phyloP scores from a whole-genome alignment of 2,888 invertebrate species.

The Trichogramma dendrolimi region DNA sequence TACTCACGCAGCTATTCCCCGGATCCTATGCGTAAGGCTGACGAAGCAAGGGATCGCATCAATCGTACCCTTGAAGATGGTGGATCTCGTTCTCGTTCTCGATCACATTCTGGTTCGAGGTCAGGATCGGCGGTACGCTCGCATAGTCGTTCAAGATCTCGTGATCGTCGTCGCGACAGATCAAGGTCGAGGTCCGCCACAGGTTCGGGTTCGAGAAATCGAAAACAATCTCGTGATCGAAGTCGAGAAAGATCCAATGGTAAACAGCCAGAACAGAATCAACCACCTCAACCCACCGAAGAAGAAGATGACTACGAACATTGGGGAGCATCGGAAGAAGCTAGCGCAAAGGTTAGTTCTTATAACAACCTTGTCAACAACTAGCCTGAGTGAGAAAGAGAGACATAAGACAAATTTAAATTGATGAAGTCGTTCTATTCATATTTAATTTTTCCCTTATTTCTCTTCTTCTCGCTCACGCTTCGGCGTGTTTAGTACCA shows the following conservation, averaged over 20 bases:
- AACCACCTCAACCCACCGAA: slow-evolving; percentile 38
- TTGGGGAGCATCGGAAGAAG: slow-evolving; percentile 42
- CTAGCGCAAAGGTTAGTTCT: slow-evolving; percentile 24
- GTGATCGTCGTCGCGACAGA: slow-evolving; percentile 1
- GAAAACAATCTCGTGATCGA: slow-evolving; percentile 3
- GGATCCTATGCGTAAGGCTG: slow-evolving; percentile 55
- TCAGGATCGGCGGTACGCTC: background rate
- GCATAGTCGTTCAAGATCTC: background rate
- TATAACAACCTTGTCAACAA: background rate
- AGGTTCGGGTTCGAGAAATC: slow-evolving; percentile 12
- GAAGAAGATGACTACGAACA: slow-evolving; percentile 53
- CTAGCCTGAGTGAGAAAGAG: background rate
- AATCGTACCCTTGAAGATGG: slow-evolving; percentile 57
- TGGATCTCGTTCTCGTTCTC: slow-evolving; percentile 55
- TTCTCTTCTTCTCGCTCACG: no score
- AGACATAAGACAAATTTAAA: background rate
- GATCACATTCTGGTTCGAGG: slow-evolving; percentile 39
- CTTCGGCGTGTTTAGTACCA: background rate
- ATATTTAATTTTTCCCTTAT: background rate
- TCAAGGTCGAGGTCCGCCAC: slow-evolving; percentile 1
- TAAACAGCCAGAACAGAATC: no score
- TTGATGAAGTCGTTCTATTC: slow-evolving; percentile 5
- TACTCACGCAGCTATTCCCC: slow-evolving; percentile 52
- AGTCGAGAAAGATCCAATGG: background rate
- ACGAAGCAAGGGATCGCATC: slow-evolving; percentile 58